Base-by-base conservation (phyloP, 2,888 invertebrate genomes). In the Oscheius sp. region DNA sequence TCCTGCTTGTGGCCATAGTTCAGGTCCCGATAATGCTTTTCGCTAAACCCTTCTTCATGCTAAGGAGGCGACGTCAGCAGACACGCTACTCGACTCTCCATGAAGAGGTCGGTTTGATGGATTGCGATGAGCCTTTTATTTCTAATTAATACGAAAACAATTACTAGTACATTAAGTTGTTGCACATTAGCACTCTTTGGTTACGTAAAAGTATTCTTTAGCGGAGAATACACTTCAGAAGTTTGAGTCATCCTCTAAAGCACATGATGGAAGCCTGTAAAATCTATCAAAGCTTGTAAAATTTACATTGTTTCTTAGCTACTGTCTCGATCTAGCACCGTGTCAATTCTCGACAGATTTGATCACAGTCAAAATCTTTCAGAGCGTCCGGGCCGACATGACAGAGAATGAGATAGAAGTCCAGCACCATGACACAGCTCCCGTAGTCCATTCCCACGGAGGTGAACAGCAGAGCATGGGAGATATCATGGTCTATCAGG, bases 11-110 rank as follows among this genome's bases (percentile, higher is more conserved):
- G 65, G 96, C 96, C 0, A 88, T 97, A 58, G 80, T 94, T 57
- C 96, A 96, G 90, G 92, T 98, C 79, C 97, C 98, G 0, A 94
- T 95, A 91, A 96, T 99, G 95, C 91, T 99, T 86, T 91, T 96
- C 72, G 94, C 94, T 42, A 98, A 97, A 90, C 98, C 98, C 0
- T 92, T 95, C 85, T 92, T 93, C 90, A 92, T 96, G 83, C 73
- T 55, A 51, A 33, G 60, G 29, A 72, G 76, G 29, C 50, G 11
- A 11, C 71, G 55, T 11, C 55, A 37, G 37, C 70, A 74, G 57
- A 70, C 33, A 59, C 66, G 48, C 33, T 73, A 73, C 65, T 33
- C 21, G 13, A 57, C 65, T n/a, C 51, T 73, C 47, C 63, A 47
- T 7, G 51, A 62, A 21, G 73, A 73, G 73, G 73, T 73, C 73